Evolutionary conservation across 2,797 vertebrate species (phyloP).

Genomic region (Xyrichtys novacula): DNA sequence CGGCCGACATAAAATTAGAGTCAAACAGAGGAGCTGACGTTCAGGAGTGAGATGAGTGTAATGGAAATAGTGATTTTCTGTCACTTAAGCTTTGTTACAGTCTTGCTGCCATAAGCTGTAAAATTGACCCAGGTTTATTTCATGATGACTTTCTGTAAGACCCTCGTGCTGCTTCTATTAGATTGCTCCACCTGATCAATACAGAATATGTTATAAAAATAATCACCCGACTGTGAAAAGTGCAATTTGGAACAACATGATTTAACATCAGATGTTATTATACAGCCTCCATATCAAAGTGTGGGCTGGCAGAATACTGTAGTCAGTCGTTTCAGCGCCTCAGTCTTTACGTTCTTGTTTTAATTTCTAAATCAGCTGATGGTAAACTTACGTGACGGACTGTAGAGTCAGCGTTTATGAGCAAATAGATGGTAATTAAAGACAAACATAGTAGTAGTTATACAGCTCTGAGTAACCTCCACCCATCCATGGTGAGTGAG

Average conservation of each 20-base stretch:
- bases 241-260: slow-evolving; percentile 1
- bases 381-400: slow-evolving; percentile 3
- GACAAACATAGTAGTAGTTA: neutral
- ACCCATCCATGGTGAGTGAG: no score
- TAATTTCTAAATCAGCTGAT: neutral
- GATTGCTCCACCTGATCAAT: slow-evolving; percentile 41
- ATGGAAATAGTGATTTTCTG: slow-evolving; percentile 68
- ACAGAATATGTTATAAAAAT: slow-evolving; percentile 25
- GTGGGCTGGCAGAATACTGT: neutral
- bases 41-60: slow-evolving; percentile 40
- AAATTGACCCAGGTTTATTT: slow-evolving; percentile 36
- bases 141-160: slow-evolving; percentile 28
- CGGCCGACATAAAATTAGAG: slow-evolving; percentile 45
- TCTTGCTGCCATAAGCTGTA: slow-evolving; percentile 27
- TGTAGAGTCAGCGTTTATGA: slow-evolving; percentile 4
- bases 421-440: neutral
- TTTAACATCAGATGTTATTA: slow-evolving; percentile 3
- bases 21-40: slow-evolving; percentile 25
- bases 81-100: slow-evolving; percentile 51
- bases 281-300: neutral
- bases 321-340: neutral
- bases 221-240: slow-evolving; percentile 14
- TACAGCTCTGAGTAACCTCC: no score
- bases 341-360: neutral
- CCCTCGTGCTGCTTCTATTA: slow-evolving; percentile 17